Evolutionary conservation across 2,888 invertebrate species (phyloP).

Genomic region (Drosophila emarginata): DNA sequence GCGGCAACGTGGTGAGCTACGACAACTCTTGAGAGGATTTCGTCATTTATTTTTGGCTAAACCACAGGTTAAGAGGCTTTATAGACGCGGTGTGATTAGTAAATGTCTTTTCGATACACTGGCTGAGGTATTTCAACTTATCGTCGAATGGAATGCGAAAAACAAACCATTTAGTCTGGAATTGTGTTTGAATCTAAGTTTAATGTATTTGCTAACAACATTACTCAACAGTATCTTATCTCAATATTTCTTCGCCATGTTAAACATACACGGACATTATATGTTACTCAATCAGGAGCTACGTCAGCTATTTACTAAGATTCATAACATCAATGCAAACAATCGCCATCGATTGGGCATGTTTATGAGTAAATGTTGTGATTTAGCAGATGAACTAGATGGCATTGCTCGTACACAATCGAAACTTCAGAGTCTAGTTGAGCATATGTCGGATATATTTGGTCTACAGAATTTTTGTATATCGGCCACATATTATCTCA

Average conservation of each 20-base stretch:
- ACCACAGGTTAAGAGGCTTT: conserved; percentile 42
- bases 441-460: background rate
- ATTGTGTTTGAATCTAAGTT: background rate
- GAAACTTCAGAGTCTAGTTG: conserved; percentile 4
- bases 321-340: conserved; percentile 3
- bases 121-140: conserved; percentile 22
- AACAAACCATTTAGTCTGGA: background rate
- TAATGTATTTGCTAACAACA: conserved; percentile 9
- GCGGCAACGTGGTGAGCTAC: conserved; percentile 36
- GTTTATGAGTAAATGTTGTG: conserved; percentile 26
- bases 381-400: conserved; percentile 31
- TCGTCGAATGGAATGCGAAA: background rate
- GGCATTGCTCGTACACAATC: conserved; percentile 9
- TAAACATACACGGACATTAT: conserved; percentile 53
- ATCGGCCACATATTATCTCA: conserved; percentile 15
- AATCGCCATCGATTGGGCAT: background rate
- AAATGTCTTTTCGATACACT: conserved; percentile 13
- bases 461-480: conserved; percentile 22
- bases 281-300: conserved; percentile 49
- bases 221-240: conserved; percentile 46
- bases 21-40: conserved; percentile 17
- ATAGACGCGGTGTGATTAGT: conserved; percentile 42
- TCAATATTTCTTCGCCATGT: conserved; percentile 45
- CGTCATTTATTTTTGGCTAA: conserved; percentile 10
- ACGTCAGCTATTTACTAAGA: conserved; percentile 26